Evolutionary conservation across 2,888 invertebrate genomes (phyloP).

Genomic region (Arge pagana): DNA sequence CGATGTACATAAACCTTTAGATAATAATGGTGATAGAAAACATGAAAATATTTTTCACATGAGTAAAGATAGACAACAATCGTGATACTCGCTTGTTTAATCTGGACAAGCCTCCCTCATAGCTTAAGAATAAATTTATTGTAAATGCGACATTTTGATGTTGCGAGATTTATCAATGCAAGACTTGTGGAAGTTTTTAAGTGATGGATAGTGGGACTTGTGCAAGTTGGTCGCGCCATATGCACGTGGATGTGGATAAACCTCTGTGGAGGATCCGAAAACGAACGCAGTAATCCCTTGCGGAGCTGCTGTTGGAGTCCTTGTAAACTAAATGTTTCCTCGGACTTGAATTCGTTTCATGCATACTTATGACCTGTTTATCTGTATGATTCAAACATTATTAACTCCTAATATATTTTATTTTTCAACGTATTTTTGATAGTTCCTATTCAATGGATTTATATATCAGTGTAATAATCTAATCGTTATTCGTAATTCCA

Average conservation of each 20-base stretch:
- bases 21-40: conserved; percentile 24
- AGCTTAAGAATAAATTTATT: background rate
- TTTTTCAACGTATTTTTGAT: too few species aligned
- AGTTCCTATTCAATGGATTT: too few species aligned
- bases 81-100: conserved; percentile 43
- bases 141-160: background rate
- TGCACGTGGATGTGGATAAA: background rate
- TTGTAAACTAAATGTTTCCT: too few species aligned
- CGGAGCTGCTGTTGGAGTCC: too few species aligned
- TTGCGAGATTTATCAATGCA: background rate
- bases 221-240: background rate
- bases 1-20: conserved; percentile 2
- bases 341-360: too few species aligned
- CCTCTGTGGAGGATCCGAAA: too few species aligned
- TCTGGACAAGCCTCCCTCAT: conserved; percentile 1
- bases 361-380: too few species aligned
- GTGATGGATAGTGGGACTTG: background rate
- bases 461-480: too few species aligned
- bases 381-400: too few species aligned
- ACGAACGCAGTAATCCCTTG: too few species aligned
- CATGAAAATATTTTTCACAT: conserved; percentile 11
- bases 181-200: background rate
- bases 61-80: conserved; percentile 39
- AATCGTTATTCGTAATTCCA: too few species aligned
- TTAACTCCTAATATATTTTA: too few species aligned